Evolutionary conservation across 2,888 invertebrate species (phyloP).

Genomic region (Yponomeuta cagnagella): DNA sequence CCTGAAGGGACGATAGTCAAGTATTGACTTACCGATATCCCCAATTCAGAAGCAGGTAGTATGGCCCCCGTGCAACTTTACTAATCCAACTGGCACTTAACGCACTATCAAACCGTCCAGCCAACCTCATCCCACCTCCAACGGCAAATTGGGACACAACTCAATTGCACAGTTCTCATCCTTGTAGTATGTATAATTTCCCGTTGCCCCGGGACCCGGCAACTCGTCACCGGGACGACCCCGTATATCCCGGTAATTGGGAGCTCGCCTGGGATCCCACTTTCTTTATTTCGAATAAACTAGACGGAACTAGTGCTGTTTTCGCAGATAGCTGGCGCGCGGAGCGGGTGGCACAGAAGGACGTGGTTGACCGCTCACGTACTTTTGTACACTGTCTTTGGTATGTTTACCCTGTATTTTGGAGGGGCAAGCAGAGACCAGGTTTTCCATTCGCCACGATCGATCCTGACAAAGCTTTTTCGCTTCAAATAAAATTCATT

Average conservation of each 20-base stretch:
- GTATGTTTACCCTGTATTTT: no score
- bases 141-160: neutral
- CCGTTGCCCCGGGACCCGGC: constrained; percentile 44
- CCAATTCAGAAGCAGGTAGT: no score
- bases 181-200: constrained; percentile 66
- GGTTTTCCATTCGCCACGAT: no score
- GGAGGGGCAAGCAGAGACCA: no score
- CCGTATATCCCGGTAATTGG: constrained; percentile 75
- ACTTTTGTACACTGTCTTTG: no score
- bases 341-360: neutral
- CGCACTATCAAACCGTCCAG: neutral
- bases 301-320: constrained; percentile 65
- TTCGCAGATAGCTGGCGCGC: constrained; percentile 27
- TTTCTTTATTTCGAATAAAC: constrained; percentile 75
- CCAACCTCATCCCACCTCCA: neutral
- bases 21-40: no score
- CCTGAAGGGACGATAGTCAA: no score
- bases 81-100: neutral
- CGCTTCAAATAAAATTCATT: no score
- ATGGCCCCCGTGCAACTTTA: neutral
- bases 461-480: no score
- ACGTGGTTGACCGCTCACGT: no score
- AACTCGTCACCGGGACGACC: constrained; percentile 70
- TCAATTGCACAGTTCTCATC: neutral
- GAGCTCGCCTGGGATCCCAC: constrained; percentile 71